Conservation (phyloP, 2,888 invertebrate genomes). For the Ormyrus rosae region DNA sequence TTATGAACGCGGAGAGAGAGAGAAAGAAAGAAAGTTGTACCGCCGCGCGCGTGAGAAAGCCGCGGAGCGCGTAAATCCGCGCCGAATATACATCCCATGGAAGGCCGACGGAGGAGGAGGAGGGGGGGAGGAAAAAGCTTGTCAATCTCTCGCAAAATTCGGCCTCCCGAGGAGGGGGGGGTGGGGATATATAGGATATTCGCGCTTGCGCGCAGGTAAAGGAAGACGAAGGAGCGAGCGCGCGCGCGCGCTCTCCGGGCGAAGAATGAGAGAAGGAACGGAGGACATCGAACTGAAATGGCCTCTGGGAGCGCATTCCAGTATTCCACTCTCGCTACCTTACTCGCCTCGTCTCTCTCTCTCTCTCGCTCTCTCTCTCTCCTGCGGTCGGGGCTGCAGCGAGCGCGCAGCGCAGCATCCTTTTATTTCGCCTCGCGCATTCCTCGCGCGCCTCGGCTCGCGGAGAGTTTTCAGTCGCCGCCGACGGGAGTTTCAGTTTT, state of each 20-base stretch:
- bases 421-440: conserved; percentile 55
- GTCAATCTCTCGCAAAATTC: too few species aligned
- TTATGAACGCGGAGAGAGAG: too few species aligned
- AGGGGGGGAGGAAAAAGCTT: background rate
- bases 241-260: too few species aligned
- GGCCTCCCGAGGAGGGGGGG: background rate
- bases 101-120: background rate
- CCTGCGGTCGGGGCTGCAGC: background rate
- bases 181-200: background rate
- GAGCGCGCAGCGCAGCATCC: conserved; percentile 29
- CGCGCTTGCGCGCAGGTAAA: background rate
- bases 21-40: too few species aligned
- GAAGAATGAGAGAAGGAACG: conserved; percentile 66
- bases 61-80: too few species aligned
- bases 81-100: too few species aligned
- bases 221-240: background rate
- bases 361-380: conserved; percentile 50
- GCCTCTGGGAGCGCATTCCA: conserved; percentile 75
- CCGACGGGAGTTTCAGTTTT: background rate
- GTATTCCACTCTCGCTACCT: conserved; percentile 73
- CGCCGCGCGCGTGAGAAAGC: too few species aligned
- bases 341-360: conserved; percentile 50
- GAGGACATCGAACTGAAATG: conserved; percentile 75
- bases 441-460: conserved; percentile 18
- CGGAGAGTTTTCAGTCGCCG: conserved; percentile 41